Evolutionary conservation across 2,797 vertebrate genomes (phyloP).

Genomic region (Bradypodion pumilum): DNA sequence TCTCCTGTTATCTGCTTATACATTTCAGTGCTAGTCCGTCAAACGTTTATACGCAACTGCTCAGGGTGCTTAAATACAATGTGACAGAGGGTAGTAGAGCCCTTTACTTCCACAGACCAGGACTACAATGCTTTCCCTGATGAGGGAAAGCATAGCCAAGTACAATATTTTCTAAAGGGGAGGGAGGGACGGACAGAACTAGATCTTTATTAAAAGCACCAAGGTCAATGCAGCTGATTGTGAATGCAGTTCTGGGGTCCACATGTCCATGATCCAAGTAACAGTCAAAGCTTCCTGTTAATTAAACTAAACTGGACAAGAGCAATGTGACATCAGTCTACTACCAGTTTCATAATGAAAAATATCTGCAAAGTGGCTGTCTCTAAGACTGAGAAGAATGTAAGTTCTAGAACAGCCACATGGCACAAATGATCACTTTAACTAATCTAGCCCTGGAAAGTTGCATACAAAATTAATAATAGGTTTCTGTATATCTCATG

Average conservation of each 20-base stretch:
- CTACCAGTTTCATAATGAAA: slow-evolving; percentile 10
- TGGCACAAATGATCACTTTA: neutral
- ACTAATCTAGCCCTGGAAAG: neutral
- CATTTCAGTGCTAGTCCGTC: slow-evolving; percentile 20
- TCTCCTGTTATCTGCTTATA: slow-evolving; percentile 31
- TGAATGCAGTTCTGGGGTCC: neutral
- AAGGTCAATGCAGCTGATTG: slow-evolving; percentile 6
- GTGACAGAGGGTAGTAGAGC: slow-evolving; percentile 44
- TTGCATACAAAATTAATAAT: neutral
- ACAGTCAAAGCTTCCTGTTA: neutral
- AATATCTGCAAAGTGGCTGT: neutral
- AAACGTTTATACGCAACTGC: slow-evolving; percentile 40
- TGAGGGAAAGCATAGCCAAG: slow-evolving; percentile 47
- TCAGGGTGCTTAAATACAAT: slow-evolving; percentile 26
- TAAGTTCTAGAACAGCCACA: neutral
- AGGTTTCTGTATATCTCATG: neutral
- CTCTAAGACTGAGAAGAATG: neutral
- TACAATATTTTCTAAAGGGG: slow-evolving; percentile 34
- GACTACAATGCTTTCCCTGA: slow-evolving; percentile 40
- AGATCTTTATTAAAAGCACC: slow-evolving; percentile 62
- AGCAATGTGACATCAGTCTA: neutral
- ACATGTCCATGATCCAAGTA: neutral
- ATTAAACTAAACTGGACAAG: neutral
- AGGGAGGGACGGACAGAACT: neutral
- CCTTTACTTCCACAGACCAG: slow-evolving; percentile 43